Conservation (phyloP, 2,797 vertebrate genomes). For the Balearica regulorum region DNA sequence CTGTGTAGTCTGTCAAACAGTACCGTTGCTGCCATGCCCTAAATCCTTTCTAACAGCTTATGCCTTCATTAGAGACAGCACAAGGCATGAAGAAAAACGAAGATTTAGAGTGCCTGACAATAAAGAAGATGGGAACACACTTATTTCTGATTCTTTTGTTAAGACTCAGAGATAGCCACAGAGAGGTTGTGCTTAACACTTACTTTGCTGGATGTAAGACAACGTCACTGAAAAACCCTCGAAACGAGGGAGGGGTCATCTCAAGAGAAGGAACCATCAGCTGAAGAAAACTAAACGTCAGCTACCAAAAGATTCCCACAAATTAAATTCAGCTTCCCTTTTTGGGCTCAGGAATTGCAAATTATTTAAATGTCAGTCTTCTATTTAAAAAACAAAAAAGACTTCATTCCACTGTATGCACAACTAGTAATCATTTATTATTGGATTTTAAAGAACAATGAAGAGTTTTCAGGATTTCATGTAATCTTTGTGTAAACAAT, state of each 20-base stretch:
- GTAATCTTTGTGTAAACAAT: background rate
- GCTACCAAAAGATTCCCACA: background rate
- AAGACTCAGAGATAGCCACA: background rate
- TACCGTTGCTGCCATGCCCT: background rate
- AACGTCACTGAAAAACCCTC: background rate
- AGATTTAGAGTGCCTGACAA: background rate
- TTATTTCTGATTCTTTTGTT: background rate
- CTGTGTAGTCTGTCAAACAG: background rate
- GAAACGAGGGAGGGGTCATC: background rate
- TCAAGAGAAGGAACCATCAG: background rate
- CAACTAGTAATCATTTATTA: background rate
- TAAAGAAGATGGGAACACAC: background rate
- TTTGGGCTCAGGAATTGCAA: background rate
- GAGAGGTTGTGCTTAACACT: background rate
- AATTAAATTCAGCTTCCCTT: background rate
- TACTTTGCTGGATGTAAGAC: background rate
- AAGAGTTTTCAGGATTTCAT: background rate
- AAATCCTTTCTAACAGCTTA: background rate
- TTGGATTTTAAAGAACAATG: background rate
- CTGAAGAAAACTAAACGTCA: background rate
- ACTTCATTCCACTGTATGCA: background rate
- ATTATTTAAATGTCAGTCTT: background rate
- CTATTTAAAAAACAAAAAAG: background rate
- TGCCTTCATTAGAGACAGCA: background rate
- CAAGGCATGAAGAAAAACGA: background rate